These are phyloP conservation scores for Branchellion lobata DNA, from an alignment of 2,888 invertebrate species.

Conservation along the genomic window DNA sequence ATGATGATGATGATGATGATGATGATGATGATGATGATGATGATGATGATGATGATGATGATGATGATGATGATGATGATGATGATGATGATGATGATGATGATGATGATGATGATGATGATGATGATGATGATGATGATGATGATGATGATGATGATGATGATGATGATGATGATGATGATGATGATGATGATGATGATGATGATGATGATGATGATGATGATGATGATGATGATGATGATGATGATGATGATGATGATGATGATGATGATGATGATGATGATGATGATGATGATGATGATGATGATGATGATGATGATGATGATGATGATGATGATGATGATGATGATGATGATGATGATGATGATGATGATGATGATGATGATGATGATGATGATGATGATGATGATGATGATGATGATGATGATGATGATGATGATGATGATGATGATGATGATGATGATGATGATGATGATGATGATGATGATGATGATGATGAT, in stretches of 20 bases:
- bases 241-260: conserved; percentile 34
- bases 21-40: conserved; percentile 18
- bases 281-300: conserved; percentile 26
- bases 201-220: conserved; percentile 19
- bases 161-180: conserved; percentile 9
- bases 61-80: conserved; percentile 31
- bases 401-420: neutral
- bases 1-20: conserved; percentile 19
- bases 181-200: conserved; percentile 9
- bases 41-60: conserved; percentile 36
- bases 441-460: too few species aligned
- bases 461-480: too few species aligned
- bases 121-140: conserved; percentile 21
- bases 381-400: neutral
- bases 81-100: conserved; percentile 26
- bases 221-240: conserved; percentile 22
- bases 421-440: too few species aligned
- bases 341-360: conserved; percentile 9
- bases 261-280: conserved; percentile 32
- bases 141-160: conserved; percentile 18
- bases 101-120: conserved; percentile 11
- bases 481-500: too few species aligned
- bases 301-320: conserved; percentile 34
- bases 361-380: neutral
- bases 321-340: conserved; percentile 3